These are phyloP conservation scores for Pipistrellus kuhlii DNA, from an alignment of 2,797 vertebrate genomes.

Conservation along the genomic window DNA sequence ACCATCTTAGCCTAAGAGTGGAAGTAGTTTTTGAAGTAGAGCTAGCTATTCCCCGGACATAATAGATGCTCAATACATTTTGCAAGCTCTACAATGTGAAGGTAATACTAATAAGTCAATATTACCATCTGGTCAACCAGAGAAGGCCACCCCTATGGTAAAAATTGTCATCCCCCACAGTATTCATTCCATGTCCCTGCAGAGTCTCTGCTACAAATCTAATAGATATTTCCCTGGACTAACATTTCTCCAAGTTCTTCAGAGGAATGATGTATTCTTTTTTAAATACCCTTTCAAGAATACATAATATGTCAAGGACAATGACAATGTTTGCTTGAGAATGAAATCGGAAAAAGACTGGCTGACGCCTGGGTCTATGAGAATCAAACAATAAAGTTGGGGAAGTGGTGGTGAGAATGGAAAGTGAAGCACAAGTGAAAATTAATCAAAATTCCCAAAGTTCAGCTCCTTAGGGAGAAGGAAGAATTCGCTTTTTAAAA, in stretches of 20 bases:
- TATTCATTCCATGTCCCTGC: not conserved
- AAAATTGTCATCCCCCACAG: not conserved
- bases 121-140: not conserved
- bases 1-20: not conserved
- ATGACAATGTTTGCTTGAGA: constrained; percentile 79
- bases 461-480: constrained; percentile 70
- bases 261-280: constrained; percentile 26
- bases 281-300: constrained; percentile 77
- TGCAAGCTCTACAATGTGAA: not conserved
- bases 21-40: not conserved
- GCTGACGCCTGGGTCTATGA: constrained; percentile 75
- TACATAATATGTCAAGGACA: constrained; percentile 75
- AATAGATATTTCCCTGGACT: not conserved
- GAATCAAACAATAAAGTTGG: constrained; percentile 50
- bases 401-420: constrained; percentile 65
- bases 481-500: constrained; percentile 37
- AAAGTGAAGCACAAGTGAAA: constrained; percentile 77
- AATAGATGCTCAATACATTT: not conserved
- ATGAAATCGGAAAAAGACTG: constrained; percentile 77
- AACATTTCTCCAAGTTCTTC: not conserved
- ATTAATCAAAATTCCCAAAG: constrained; percentile 78
- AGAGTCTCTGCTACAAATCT: not conserved
- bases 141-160: not conserved
- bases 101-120: not conserved
- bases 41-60: not conserved